phyloP scores from a whole-genome alignment of 2,888 invertebrate species.

The Ichneumon xanthorius region DNA sequence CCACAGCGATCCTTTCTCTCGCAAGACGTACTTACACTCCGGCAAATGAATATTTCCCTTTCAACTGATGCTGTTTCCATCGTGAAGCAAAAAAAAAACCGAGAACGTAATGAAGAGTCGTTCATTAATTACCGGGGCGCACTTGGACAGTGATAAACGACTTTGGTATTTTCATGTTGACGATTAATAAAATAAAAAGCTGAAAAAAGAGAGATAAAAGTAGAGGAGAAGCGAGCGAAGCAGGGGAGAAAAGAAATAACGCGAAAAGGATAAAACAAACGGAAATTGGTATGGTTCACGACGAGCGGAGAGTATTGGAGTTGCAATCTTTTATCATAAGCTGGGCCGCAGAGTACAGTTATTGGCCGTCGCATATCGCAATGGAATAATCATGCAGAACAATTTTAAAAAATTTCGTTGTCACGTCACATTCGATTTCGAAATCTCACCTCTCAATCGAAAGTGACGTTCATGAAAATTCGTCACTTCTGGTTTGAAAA shows the following conservation, averaged over 20 bases:
- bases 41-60: conserved; percentile 46
- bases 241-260: conserved; percentile 51
- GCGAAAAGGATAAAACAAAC: conserved; percentile 47
- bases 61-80: conserved; percentile 47
- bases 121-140: conserved; percentile 72
- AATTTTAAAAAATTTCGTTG: not conserved
- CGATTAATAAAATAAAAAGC: conserved; percentile 67
- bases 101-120: conserved; percentile 68
- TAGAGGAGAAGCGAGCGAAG: conserved; percentile 50
- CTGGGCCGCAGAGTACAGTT: conserved; percentile 39
- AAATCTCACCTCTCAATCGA: too few relatives aligned
- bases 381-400: not conserved
- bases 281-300: conserved; percentile 45
- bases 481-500: not conserved
- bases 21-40: conserved; percentile 1
- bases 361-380: conserved; percentile 26
- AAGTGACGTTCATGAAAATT: too few relatives aligned
- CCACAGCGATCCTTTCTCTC: conserved; percentile 31
- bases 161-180: conserved; percentile 70
- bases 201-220: conserved; percentile 50
- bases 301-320: conserved; percentile 45
- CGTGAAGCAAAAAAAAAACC: conserved; percentile 46
- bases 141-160: conserved; percentile 73
- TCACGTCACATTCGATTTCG: not conserved
- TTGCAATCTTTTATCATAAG: conserved; percentile 67